Base-by-base conservation (phyloP, 1,140 invertebrate species). In the Drosophila melanica region DNA sequence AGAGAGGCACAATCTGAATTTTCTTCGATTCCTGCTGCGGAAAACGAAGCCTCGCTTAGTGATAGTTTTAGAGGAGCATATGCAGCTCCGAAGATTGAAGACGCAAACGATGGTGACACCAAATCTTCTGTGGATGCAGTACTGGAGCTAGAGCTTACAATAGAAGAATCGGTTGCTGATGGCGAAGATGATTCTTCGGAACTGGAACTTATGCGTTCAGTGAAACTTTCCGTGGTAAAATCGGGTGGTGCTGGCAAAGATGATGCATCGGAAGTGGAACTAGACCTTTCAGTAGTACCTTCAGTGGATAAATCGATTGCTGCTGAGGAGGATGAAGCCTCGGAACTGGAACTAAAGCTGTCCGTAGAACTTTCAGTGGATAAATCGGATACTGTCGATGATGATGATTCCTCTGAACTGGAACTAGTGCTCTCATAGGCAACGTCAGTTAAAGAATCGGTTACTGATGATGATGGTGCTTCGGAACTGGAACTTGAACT, bases 101-200 rank as follows among this genome's bases (percentile, higher is more conserved):
- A 10, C 10, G 33, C 7, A 10, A 35, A 3, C 2, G 33, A 35
- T 0, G 0, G 3, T 1, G 39, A 14, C n/a, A 3, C 45, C 20
- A 2, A 3, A 23, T 23, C 20, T 30, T 53, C 60, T 11, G 44
- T 33, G 11, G 23, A 23, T 16, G 1, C 33, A 41, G 58, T n/a
- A 16, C 42, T 23, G 18, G 41, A 39, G 5, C 30, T 55, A 11
- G 42, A 39, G 18, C 10, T 33, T 10, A 14, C 48, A 18, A 27
- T 42, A 16, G 50, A 65, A 44, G 45, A 5, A 11, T 54, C 50
- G 0, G 35, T 18, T 33, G 4, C 6, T 41, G 12, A n/a, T 6
- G 63, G n/a, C 27, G 47, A 50, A 7, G 66, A 58, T 18, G 37
- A 51, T 11, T 8, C 39, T 4, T 66, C 63, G 4, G 63, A 66